Evolutionary conservation across 2,797 vertebrate genomes (phyloP), one percentile per base, ranked within the genome.

Genomic region (Syngnathus acus): DNA sequence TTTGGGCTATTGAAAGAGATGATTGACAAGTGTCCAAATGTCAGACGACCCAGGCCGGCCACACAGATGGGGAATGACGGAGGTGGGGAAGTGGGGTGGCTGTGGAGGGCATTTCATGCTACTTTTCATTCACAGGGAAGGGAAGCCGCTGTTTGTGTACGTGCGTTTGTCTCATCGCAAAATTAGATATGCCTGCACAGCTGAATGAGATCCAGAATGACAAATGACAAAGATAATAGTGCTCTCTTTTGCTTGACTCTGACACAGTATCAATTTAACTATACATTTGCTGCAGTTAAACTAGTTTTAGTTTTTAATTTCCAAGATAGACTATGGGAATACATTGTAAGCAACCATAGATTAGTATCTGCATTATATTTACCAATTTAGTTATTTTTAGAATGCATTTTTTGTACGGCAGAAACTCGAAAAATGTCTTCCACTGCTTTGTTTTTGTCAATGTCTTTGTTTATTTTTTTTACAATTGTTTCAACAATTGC

Each of bases 1-100:
- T 78, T 88, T 84, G 76, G 60, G 83, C 87, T 88, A 88, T 89
- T 90, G 87, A 90, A 90, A 89, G 89, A 87, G 86, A 86, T 90
- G 89, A 90, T 89, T 90, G 89, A 90, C 87, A 88, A 88, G 85
- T 90, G 89, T 89, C 87, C 87, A 89, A 90, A 90, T 90, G 89
- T 90, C 88, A 90, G 83, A 84, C 84, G 81, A 89, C 88, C 87
- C 83, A 87, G 60, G 86, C 81, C 75, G 79, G 86, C 85, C 86
- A 82, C 84, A 83, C 86, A 84, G 83, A 82, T 72, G 62, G 76
- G 67, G 65, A 68, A 47, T 45, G 11, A 45, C 4, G 19, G 55
- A 4, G 13, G 23, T 17, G 48, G 6, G 48, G 32, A 6, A 0
- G 39, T 6, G 23, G 26, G 17, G 10, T 32, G 14, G 39, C n/a